These are phyloP conservation scores for Morone chrysops DNA, from an alignment of 2,113 vertebrate genomes.

Conservation along the genomic window DNA sequence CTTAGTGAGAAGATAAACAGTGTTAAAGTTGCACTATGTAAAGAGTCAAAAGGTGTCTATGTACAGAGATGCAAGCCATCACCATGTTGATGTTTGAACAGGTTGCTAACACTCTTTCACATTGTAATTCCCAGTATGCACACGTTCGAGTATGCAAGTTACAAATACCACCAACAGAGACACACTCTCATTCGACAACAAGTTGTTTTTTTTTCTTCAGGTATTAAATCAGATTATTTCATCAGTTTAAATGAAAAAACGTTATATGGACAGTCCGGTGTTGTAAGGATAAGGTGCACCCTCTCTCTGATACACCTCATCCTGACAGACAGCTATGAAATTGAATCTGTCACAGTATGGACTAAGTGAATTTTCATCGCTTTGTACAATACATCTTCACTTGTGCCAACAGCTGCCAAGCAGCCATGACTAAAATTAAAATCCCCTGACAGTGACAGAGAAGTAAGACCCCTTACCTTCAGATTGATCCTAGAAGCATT, in stretches of 20 bases:
- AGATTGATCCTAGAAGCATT: conserved; percentile 46
- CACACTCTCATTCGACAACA: conserved; percentile 14
- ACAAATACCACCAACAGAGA: conserved; percentile 51
- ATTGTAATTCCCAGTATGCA: conserved; percentile 59
- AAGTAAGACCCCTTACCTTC: conserved; percentile 75
- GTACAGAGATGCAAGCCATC: conserved; percentile 64
- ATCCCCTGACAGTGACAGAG: conserved; percentile 31
- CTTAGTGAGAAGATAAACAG: conserved; percentile 75
- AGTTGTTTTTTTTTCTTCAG: not conserved
- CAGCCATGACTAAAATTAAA: conserved; percentile 41
- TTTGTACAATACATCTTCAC: conserved; percentile 19
- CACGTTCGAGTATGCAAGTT: conserved; percentile 51
- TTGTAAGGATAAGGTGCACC: conserved; percentile 35
- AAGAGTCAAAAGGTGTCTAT: conserved; percentile 66
- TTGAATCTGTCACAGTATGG: conserved; percentile 33
- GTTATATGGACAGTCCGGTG: not conserved
- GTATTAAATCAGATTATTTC: not conserved
- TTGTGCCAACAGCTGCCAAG: conserved; percentile 41
- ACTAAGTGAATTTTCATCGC: conserved; percentile 30
- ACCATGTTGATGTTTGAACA: conserved; percentile 69
- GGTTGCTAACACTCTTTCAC: conserved; percentile 67
- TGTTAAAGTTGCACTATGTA: conserved; percentile 53
- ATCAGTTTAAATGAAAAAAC: not conserved
- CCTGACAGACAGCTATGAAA: conserved; percentile 39
- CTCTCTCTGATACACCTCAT: not conserved